A percentile compares a stretch with the other conserved stretches of the same genome.
Evolutionary conservation across 2,888 invertebrate genomes (phyloP).

Genomic region (Habrosyne pyritoides): DNA sequence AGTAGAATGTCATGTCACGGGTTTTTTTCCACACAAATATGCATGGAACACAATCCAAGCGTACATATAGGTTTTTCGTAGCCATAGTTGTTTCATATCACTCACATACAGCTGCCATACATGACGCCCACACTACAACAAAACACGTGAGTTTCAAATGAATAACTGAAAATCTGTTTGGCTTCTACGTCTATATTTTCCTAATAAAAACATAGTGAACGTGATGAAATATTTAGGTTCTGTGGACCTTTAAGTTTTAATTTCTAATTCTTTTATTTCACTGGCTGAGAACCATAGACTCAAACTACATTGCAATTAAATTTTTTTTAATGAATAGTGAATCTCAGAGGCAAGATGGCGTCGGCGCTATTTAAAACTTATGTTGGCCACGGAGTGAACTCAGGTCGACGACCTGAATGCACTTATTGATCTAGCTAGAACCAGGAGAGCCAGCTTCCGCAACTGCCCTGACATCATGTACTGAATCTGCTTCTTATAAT

Average conservation of each 20-base stretch:
- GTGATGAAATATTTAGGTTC: neutral
- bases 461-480: neutral
- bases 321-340: conserved; percentile 42
- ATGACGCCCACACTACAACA: conserved; percentile 23
- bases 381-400: conserved; percentile 31
- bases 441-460: conserved; percentile 21
- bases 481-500: neutral
- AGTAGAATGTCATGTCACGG: neutral
- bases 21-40: conserved; percentile 12
- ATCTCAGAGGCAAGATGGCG: conserved; percentile 29
- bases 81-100: conserved; percentile 10
- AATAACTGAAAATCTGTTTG: conserved; percentile 12
- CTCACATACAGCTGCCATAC: conserved; percentile 25
- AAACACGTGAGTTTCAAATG: conserved; percentile 27
- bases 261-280: too few species aligned
- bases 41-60: neutral
- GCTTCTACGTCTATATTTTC: conserved; percentile 31
- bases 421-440: conserved; percentile 48
- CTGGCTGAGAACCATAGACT: too few species aligned
- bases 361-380: conserved; percentile 28
- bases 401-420: conserved; percentile 52
- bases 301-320: too few species aligned
- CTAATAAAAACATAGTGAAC: neutral
- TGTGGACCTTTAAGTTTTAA: neutral
- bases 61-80: conserved; percentile 10